phyloP scores from a whole-genome alignment of 2,113 vertebrate species.

The Paraplagusia blochii region DNA sequence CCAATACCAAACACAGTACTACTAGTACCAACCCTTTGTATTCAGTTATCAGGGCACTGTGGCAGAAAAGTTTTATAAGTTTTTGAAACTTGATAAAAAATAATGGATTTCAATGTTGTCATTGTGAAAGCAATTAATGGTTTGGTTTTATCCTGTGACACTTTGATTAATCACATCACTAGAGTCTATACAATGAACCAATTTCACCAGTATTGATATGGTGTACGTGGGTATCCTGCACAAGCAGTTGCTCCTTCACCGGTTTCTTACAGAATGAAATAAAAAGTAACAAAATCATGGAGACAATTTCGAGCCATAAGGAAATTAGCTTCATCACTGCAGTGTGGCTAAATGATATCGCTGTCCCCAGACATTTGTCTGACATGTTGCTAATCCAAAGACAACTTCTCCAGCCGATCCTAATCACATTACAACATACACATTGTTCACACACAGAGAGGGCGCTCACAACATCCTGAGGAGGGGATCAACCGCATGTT shows the following conservation, averaged over 20 bases:
- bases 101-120: too few relatives aligned
- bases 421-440: slow-evolving; percentile 35
- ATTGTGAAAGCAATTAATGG: too few relatives aligned
- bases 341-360: slow-evolving; percentile 47
- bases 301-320: slow-evolving; percentile 57
- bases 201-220: slow-evolving; percentile 21
- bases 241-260: slow-evolving; percentile 6
- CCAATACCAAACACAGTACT: too few relatives aligned
- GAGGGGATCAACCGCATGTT: slow-evolving; percentile 46
- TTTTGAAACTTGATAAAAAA: too few relatives aligned
- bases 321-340: slow-evolving; percentile 52
- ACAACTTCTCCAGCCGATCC: slow-evolving; percentile 39
- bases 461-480: slow-evolving; percentile 46
- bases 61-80: too few relatives aligned
- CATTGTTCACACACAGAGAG: slow-evolving; percentile 11
- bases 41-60: too few relatives aligned
- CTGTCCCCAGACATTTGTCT: slow-evolving; percentile 55
- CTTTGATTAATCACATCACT: slow-evolving; percentile 49
- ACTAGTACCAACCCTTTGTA: too few relatives aligned
- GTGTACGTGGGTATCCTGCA: slow-evolving; percentile 14
- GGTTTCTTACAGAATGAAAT: slow-evolving; percentile 6
- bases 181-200: slow-evolving; percentile 14
- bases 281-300: slow-evolving; percentile 40
- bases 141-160: not conserved
- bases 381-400: slow-evolving; percentile 45